A percentile compares a stretch with the other conserved stretches of the same genome.
Evolutionary conservation across 92 coral and sea anemone species (phyloP).

Genomic region (Palythoa grandiflora): DNA sequence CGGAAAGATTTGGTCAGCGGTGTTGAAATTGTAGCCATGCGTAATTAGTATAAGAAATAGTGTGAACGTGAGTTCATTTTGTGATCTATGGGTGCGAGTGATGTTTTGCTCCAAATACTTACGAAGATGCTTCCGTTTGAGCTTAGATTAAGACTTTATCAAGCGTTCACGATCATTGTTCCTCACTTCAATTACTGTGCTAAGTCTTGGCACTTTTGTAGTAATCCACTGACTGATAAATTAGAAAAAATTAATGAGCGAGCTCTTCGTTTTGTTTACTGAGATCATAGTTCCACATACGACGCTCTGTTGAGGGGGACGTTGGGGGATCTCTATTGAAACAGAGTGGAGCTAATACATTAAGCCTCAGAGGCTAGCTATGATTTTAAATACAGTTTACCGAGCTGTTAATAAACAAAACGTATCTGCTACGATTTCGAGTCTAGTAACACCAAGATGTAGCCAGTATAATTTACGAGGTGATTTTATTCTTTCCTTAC

Average conservation of each 20-base stretch:
- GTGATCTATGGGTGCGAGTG: no score
- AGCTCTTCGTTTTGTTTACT: neutral
- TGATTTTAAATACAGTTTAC: neutral
- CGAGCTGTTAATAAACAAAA: neutral
- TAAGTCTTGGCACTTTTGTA: neutral
- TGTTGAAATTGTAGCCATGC: neutral
- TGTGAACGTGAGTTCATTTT: no score
- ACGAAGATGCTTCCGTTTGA: neutral
- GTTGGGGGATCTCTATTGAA: no score
- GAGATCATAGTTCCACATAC: neutral
- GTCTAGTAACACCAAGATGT: no score
- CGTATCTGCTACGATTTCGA: no score
- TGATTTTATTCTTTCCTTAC: no score
- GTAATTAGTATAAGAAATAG: no score
- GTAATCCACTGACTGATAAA: neutral
- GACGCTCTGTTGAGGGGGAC: no score
- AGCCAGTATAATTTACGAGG: no score
- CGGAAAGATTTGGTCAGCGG: neutral
- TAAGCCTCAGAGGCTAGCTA: neutral
- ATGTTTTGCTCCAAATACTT: no score
- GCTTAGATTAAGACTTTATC: neutral
- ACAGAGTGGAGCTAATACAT: neutral
- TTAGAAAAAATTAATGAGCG: no score
- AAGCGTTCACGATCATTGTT: neutral
- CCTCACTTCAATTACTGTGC: neutral